Percentiles rank a stretch among this genome's conserved stretches.
Conservation (phyloP, 1,140 invertebrate genomes). For the Chironomus striatipennis region DNA sequence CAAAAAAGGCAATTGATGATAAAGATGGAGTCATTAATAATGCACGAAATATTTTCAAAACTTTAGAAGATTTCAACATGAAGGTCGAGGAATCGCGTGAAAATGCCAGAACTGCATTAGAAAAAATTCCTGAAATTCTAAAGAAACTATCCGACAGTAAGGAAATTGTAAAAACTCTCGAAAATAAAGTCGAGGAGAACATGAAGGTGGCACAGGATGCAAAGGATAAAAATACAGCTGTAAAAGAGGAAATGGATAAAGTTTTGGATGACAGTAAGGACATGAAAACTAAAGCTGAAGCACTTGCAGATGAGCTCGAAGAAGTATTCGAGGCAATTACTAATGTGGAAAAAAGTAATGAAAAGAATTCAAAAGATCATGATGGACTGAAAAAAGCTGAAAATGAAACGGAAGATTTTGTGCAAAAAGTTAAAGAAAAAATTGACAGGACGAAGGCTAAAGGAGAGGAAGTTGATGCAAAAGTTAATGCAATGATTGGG, state of each 20-base stretch:
- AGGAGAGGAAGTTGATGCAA: background rate
- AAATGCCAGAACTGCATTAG: background rate
- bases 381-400: background rate
- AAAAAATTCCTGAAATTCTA: constrained; percentile 17
- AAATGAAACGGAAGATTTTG: background rate
- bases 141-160: background rate
- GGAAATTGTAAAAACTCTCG: background rate
- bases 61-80: background rate
- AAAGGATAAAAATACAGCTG: background rate
- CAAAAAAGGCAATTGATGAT: background rate
- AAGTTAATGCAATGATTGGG: background rate
- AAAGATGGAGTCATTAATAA: background rate
- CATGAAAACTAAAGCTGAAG: background rate
- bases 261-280: background rate
- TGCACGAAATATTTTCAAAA: constrained; percentile 8
- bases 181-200: background rate
- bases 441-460: background rate
- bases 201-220: background rate
- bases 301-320: background rate
- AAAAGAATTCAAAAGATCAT: background rate
- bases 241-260: background rate
- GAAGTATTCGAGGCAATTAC: background rate
- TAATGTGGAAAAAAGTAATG: background rate
- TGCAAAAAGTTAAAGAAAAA: background rate
- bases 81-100: background rate